A percentile compares a stretch with the other conserved stretches of the same genome.
phyloP scores from a whole-genome alignment of 2,888 invertebrate species.

The Petrolisthes manimaculis region DNA sequence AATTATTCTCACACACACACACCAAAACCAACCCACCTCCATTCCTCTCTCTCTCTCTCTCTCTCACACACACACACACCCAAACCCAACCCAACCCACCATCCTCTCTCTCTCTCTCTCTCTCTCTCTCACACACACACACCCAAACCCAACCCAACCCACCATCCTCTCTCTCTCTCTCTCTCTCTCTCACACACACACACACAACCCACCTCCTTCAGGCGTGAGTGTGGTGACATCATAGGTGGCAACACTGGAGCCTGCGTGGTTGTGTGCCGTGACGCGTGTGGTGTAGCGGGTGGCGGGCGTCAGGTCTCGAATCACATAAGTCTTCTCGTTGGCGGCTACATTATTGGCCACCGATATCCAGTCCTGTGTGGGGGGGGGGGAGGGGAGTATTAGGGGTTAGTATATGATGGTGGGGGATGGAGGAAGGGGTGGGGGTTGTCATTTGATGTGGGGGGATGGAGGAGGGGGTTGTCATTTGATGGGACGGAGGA shows the following conservation, averaged over 20 bases:
- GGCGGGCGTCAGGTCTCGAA: constrained; percentile 79
- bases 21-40: no score
- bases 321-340: constrained; percentile 65
- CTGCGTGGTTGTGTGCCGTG: constrained; percentile 88
- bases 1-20: no score
- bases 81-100: no score
- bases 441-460: background rate
- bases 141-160: background rate
- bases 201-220: constrained; percentile 78
- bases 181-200: background rate
- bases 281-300: constrained; percentile 81
- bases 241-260: constrained; percentile 84
- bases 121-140: background rate
- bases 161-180: background rate
- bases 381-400: background rate
- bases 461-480: no score
- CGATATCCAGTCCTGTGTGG: constrained; percentile 65
- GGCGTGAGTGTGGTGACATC: constrained; percentile 82
- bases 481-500: background rate
- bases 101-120: no score
- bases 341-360: constrained; percentile 67
- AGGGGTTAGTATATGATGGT: no score
- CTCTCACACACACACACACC: no score
- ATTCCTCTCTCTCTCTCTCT: no score
- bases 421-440: background rate